Conservation (phyloP, 2,888 invertebrate species). For the Myathropa florea region DNA sequence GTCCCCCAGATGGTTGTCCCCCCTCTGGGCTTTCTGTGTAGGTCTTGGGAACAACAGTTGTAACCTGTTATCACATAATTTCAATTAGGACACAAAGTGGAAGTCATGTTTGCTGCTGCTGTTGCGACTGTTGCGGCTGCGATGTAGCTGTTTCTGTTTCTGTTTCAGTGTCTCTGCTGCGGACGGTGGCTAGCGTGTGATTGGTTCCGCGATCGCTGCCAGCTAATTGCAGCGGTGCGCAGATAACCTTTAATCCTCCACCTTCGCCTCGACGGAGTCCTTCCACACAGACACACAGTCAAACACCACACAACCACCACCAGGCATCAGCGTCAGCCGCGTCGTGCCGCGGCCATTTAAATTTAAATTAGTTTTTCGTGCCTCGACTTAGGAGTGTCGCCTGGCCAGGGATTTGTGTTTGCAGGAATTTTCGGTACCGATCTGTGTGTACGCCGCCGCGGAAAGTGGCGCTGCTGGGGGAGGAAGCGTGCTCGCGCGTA, state of each 20-base stretch:
- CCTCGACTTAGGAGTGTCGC: conserved; percentile 72
- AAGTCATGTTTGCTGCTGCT: conserved; percentile 67
- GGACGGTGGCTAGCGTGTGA: conserved; percentile 66
- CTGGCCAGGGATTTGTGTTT: conserved; percentile 31
- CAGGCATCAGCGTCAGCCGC: conserved; percentile 10
- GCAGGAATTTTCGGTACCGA: conserved; percentile 63
- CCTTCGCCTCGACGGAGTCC: conserved; percentile 41
- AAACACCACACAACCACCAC: background rate
- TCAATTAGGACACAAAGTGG: conserved; percentile 71
- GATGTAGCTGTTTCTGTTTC: conserved; percentile 32
- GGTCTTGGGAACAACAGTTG: conserved; percentile 63
- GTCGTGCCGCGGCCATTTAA: conserved; percentile 77
- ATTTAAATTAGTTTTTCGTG: conserved; percentile 79
- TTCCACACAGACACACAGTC: background rate
- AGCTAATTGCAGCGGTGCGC: conserved; percentile 70
- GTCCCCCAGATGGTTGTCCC: conserved; percentile 40
- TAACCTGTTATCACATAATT: conserved; percentile 71
- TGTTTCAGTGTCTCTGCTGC: conserved; percentile 14
- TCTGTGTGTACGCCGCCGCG: conserved; percentile 20
- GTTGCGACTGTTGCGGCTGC: conserved; percentile 28
- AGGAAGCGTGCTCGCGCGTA: conserved; percentile 67
- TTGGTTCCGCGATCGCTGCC: conserved; percentile 71
- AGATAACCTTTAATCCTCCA: conserved; percentile 70
- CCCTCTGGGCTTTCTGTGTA: background rate
- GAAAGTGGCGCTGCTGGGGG: conserved; percentile 13